Conservation (phyloP, 2,113 vertebrate species). For the Ictidomys tridecemlineatus region DNA sequence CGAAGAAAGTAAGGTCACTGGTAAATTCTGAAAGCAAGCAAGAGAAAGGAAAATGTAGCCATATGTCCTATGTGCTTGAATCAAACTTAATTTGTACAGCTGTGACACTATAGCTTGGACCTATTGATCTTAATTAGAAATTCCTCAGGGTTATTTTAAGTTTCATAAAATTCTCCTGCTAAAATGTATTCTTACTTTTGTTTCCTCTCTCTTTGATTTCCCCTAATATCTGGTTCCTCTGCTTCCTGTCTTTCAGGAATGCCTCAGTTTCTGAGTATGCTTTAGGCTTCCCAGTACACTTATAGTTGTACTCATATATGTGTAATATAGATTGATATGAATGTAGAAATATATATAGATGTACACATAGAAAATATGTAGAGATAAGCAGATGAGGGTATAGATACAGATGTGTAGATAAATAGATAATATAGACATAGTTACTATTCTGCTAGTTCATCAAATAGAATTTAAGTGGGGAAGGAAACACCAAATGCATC, state of each 20-base stretch:
- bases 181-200: background rate
- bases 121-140: background rate
- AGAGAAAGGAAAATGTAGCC: background rate
- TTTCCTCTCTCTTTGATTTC: conserved; percentile 15
- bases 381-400: background rate
- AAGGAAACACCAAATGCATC: background rate
- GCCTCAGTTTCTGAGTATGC: background rate
- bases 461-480: background rate
- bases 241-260: conserved; percentile 27
- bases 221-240: background rate
- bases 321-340: background rate
- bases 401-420: background rate
- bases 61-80: background rate
- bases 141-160: background rate
- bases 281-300: background rate
- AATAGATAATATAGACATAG: background rate
- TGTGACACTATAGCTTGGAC: background rate
- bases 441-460: background rate
- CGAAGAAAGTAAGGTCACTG: background rate
- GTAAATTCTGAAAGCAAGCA: background rate
- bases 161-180: background rate
- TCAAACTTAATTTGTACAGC: background rate
- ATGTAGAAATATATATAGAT: background rate
- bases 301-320: conserved; percentile 8
- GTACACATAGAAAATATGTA: background rate